Evolutionary conservation across 1,140 invertebrate genomes (phyloP).

Genomic region (Drosophila ercepeae): DNA sequence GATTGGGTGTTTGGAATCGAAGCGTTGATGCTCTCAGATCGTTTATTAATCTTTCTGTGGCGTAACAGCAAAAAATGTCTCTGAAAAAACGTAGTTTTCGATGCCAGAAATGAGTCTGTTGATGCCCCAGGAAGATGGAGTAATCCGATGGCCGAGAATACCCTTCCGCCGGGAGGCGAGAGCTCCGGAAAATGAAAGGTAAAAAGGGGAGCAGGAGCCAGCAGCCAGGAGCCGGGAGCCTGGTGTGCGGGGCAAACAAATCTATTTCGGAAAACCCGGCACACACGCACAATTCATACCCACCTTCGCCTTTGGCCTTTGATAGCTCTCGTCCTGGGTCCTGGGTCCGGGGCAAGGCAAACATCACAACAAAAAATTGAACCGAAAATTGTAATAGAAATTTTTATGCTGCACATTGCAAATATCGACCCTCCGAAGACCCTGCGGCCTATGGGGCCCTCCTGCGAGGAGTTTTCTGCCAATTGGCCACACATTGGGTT

Average conservation of each 20-base stretch:
- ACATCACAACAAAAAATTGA: constrained; percentile 25
- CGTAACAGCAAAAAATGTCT: too few species aligned
- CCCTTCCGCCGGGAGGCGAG: constrained; percentile 19
- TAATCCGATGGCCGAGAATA: constrained; percentile 23
- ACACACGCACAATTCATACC: constrained; percentile 1
- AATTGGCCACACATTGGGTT: constrained; percentile 6
- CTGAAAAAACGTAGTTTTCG: too few species aligned
- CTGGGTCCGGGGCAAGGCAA: too few species aligned
- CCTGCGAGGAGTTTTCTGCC: constrained; percentile 17
- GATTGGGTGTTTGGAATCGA: neutral
- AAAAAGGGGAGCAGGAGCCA: neutral
- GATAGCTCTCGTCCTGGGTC: constrained; percentile 27
- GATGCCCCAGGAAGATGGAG: neutral
- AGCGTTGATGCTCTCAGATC: neutral
- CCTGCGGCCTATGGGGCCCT: constrained; percentile 7
- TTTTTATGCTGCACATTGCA: constrained; percentile 19
- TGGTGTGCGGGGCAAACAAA: constrained; percentile 2
- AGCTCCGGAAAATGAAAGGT: constrained; percentile 21
- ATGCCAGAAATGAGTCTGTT: too few species aligned
- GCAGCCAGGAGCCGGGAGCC: too few species aligned
- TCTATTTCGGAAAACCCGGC: constrained; percentile 32
- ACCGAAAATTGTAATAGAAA: constrained; percentile 51
- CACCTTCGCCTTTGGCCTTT: constrained; percentile 44
- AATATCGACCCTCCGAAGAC: constrained; percentile 17
- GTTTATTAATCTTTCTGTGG: neutral